Evolutionary conservation across 2,113 vertebrate species (phyloP).

Genomic region (Sprattus sprattus): DNA sequence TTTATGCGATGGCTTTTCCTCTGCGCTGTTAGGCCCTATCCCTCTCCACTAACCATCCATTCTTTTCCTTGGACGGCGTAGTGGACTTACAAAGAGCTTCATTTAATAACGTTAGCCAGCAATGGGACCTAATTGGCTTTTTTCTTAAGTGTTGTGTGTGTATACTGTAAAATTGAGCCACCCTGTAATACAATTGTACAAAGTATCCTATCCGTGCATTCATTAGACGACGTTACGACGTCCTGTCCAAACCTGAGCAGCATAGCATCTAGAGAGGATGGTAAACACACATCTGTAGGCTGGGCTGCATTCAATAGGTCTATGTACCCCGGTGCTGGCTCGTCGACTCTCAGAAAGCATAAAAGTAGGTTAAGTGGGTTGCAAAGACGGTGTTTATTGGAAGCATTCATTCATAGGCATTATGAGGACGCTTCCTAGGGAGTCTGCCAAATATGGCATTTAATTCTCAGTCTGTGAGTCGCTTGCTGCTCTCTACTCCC

Average conservation of each 20-base stretch:
- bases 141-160: not conserved
- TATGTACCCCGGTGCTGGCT: not conserved
- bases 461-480: constrained; percentile 35
- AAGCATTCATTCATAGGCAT: constrained; percentile 58
- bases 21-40: too few relatives aligned
- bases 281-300: not conserved
- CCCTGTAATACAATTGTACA: too few relatives aligned
- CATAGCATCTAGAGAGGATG: not conserved
- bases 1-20: too few relatives aligned
- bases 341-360: constrained; percentile 10
- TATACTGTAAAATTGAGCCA: not conserved
- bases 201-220: too few relatives aligned
- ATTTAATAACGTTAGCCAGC: not conserved
- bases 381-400: constrained; percentile 49
- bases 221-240: not conserved
- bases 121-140: not conserved
- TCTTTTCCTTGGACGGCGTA: not conserved
- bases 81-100: not conserved
- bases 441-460: constrained; percentile 57
- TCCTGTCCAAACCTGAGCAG: not conserved
- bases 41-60: too few relatives aligned
- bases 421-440: constrained; percentile 61
- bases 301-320: not conserved
- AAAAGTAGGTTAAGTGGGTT: constrained; percentile 64
- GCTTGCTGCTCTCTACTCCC: constrained; percentile 56